phyloP scores from a whole-genome alignment of 2,888 invertebrate genomes.

The Molanna angustata region DNA sequence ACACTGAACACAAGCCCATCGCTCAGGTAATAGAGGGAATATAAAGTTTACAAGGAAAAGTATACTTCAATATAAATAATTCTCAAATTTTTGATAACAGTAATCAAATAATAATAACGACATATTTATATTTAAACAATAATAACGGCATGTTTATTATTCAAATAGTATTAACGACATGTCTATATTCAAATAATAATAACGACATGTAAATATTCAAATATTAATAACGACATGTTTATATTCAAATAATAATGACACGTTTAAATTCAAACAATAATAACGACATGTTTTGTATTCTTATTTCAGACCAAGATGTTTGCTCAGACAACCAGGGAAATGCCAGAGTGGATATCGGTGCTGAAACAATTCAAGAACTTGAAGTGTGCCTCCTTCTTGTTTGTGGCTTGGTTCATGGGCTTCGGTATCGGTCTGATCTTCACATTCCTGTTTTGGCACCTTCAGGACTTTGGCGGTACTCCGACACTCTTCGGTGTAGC shows the following conservation, averaged over 20 bases:
- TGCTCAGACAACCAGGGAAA: slow-evolving; percentile 84
- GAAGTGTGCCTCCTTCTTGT: slow-evolving; percentile 88
- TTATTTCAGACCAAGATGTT: slow-evolving; percentile 77
- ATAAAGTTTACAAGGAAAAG: no score
- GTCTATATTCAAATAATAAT: no score
- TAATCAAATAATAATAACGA: no score
- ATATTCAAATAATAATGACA: no score
- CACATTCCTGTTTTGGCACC: slow-evolving; percentile 98
- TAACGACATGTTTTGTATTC: slow-evolving; percentile 23
- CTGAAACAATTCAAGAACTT: slow-evolving; percentile 85
- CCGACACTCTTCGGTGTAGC: slow-evolving; percentile 98
- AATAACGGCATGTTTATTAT: no score
- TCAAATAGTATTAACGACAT: no score
- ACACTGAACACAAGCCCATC: slow-evolving; percentile 38
- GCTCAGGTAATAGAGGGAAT: slow-evolving; percentile 27
- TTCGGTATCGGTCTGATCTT: slow-evolving; percentile 98
- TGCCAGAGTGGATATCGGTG: slow-evolving; percentile 93
- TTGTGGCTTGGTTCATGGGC: slow-evolving; percentile 99
- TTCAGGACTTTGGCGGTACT: slow-evolving; percentile 93
- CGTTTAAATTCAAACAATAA: no score
- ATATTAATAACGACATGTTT: no score
- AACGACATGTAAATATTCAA: no score
- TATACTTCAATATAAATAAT: no score
- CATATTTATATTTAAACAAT: no score
- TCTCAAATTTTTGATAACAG: no score